Base-by-base conservation (phyloP, 2,113 vertebrate species). In the Phylloscopus trochiloides region DNA sequence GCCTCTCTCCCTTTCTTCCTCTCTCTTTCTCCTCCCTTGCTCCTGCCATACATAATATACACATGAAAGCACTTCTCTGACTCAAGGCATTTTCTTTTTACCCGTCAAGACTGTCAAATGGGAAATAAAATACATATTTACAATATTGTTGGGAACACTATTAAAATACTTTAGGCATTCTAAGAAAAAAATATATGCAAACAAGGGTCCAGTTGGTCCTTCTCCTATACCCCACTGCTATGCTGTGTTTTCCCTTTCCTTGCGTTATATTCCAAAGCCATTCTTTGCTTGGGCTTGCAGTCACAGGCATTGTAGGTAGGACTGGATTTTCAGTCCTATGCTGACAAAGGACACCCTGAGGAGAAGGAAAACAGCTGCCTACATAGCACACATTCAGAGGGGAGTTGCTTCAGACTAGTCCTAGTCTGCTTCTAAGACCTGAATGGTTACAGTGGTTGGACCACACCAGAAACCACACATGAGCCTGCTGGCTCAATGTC, bases 331-430 rank as follows among this genome's bases (percentile, higher is more conserved):
- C 18, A 51, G 21, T 25, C 14, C 9, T 59, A 3, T 43, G 17
- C 6, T 76, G 21, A 31, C 50, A 52, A 63, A 54, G 7, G 9
- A n/a, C 58, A 20, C 5, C 18, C 9, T 45, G 34, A 62, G 17
- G 29, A 26, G 9, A 5, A 31, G 16, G n/a, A 25, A 62, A 71
- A 4, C 22, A 43, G 4, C 9, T 0, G 0, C 12, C n/a, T 6
- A 19, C 15, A 28, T 0, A 28, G 16, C 25, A 47, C 19, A 42
- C 8, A 28, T 43, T 70, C 50, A 77, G 50, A 84, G 3, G 1
- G 1, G 10, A n/a, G 3, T 4, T 68, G 2, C 20, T 84, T 87
- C 45, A 42, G 29, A 32, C 20, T 24, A 52, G 32, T 3, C 12
- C 3, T 48, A 48, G 8, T 14, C 32, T 45, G 7, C 5, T 66